Evolutionary conservation across 2,797 vertebrate genomes (phyloP), one percentile per base, ranked within the genome.

Genomic region (Saxicola maurus): DNA sequence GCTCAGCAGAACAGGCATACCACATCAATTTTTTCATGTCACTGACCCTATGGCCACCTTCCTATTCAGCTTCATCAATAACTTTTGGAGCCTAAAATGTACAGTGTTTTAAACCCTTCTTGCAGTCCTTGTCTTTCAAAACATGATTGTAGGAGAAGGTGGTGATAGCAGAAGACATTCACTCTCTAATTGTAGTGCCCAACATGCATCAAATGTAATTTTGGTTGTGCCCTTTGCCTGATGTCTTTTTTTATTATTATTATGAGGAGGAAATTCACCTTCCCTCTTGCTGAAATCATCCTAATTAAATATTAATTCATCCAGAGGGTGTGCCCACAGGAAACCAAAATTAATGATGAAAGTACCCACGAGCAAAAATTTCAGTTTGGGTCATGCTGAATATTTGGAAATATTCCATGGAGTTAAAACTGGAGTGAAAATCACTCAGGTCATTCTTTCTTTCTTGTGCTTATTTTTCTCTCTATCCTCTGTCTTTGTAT

Each of bases 81-180:
- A 49, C 74, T 85, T 91, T 80, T 92, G 33, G 53, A 91, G n/a
- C 59, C 66, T 93, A 72, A 56, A 74, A 65, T 37, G 43, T 61
- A 46, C 23, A 43, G n/a, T 61, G 21, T 89, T 95, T 94, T 74
- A 89, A 91, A 89, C 77, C 17, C 23, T 81, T 80, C 51, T 66
- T 85, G 18, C 18, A 75, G 51, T 72, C 31, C 2, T 89, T 94
- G 18, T 67, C 31, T 68, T 90, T 89, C 49, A 67, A 77, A 77
- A n/a, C 6, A 13, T 14, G 3, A 7, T 35, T 49, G 7, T 17
- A 64, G 60, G 45, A 83, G 38, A 53, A 86, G 28, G 11, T 57
- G 43, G 28, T 66, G 42, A 75, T 28, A 69, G 42, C 42, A 76
- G 57, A 38, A 82, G 38, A 46, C 7, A 21, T 21, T 38, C 2